These are phyloP conservation scores for Drosophila greeni DNA, from an alignment of 2,888 invertebrate species.

Conservation along the genomic window DNA sequence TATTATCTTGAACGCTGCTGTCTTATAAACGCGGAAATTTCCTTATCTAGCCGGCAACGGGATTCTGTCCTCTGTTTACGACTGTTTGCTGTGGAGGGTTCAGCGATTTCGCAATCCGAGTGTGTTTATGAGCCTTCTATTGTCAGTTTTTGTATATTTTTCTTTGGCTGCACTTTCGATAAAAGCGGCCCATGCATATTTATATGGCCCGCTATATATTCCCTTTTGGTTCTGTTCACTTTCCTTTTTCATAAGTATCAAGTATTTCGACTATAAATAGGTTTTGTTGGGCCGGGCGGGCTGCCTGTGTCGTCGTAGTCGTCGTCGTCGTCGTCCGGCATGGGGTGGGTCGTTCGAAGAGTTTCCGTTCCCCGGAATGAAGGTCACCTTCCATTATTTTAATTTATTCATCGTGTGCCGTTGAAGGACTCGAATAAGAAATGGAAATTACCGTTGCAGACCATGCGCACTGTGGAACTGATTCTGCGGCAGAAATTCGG, in stretches of 20 bases:
- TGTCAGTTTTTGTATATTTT: slow-evolving; percentile 5
- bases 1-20: slow-evolving; percentile 6
- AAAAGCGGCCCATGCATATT: slow-evolving; percentile 13
- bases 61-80: slow-evolving; percentile 12
- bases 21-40: slow-evolving; percentile 21
- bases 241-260: slow-evolving; percentile 67
- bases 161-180: slow-evolving; percentile 1
- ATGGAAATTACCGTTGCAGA: slow-evolving; percentile 80
- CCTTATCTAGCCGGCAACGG: slow-evolving; percentile 32
- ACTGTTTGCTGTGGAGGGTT: slow-evolving; percentile 1
- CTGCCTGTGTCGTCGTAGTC: slow-evolving; percentile 17
- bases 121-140: slow-evolving; percentile 20
- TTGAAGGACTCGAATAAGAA: slow-evolving; percentile 19
- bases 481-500: slow-evolving; percentile 85
- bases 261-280: slow-evolving; percentile 61
- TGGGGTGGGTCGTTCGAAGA: slow-evolving; percentile 44
- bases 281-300: slow-evolving; percentile 30
- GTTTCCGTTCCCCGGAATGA: slow-evolving; percentile 36
- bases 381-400: slow-evolving; percentile 23
- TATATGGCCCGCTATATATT: slow-evolving; percentile 26
- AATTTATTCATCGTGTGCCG: slow-evolving; percentile 21
- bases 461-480: slow-evolving; percentile 86
- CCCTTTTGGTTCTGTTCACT: slow-evolving; percentile 48
- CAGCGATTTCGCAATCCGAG: slow-evolving; percentile 25
- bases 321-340: slow-evolving; percentile 9